A percentile compares a stretch with the other conserved stretches of the same genome.
These are phyloP conservation scores for Leptosomus discolor DNA, from an alignment of 2,113 vertebrate species.

Conservation along the genomic window DNA sequence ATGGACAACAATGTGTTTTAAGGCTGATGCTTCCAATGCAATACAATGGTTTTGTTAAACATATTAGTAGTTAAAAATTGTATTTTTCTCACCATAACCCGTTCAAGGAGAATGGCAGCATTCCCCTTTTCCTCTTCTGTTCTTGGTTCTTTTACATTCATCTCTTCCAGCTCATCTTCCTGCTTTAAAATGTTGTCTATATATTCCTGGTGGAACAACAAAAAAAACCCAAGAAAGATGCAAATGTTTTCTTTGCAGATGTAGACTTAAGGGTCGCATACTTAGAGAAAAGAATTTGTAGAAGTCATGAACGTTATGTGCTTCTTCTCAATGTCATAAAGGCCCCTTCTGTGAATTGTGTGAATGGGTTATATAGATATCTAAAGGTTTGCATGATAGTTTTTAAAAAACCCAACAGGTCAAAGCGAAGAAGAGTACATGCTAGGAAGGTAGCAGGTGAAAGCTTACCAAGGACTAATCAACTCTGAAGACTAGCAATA, in stretches of 20 bases:
- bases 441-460: neutral
- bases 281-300: neutral
- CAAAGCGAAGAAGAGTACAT: neutral
- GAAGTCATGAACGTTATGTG: neutral
- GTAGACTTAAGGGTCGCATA: neutral
- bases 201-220: conserved; percentile 75
- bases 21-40: neutral
- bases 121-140: conserved; percentile 74
- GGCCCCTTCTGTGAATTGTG: neutral
- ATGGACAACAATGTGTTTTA: neutral
- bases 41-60: neutral
- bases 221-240: neutral
- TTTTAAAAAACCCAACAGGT: neutral
- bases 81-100: conserved; percentile 75
- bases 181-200: conserved; percentile 80
- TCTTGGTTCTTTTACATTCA: conserved; percentile 81
- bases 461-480: neutral
- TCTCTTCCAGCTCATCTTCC: conserved; percentile 75
- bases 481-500: neutral
- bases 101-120: conserved; percentile 75
- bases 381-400: neutral
- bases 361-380: neutral
- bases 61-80: neutral
- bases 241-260: neutral
- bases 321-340: neutral